Evolutionary conservation across 2,888 invertebrate species (phyloP), one percentile per base, ranked within the genome.

Genomic region (Cheilosia variabilis): DNA sequence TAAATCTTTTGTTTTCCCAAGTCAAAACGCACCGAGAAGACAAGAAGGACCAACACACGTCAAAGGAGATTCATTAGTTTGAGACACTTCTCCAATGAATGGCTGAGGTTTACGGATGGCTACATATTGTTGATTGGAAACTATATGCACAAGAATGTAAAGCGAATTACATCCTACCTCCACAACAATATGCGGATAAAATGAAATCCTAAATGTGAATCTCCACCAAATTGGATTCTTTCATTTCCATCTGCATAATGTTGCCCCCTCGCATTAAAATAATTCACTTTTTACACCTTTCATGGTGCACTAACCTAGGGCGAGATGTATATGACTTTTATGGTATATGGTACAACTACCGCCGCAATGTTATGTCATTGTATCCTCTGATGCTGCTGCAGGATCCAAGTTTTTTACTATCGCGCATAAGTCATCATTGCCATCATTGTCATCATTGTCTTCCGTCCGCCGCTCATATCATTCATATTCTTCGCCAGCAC

Each of bases 21-120:
- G 71, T 53, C 57, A 45, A 47, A 69, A 86, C 86, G 76, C 81
- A 81, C 81, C 68, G 45, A 86, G 72, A 81, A 86, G 66, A 71
- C 57, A 57, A 73, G 63, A 55, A 31, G 17, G 47, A 24, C 15
- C 17, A 13, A 15, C 19, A 52, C 37, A 53, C 65, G 76, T 86
- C 86, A 86, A 77, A 72, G 77, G 81, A 81, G 86, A 86, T 86
- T 86, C 80, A 86, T 86, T 86, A 86, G 72, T 81, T 81, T 86
- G 76, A 55, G 81, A 62, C 86, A 86, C 72, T 81, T 86, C 50
- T 60, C 41, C 68, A 71, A 68, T 68, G 80, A 69, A 71, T 75
- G 75, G 41, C 45, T 69, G 62, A 24, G 34, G 10, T 68, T 52
- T 52, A 13, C 41, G 43, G 17, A 24, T 65, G 57, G n/a, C n/a